Conservation (phyloP, 2,113 vertebrate species). For the Marmota flaviventris region DNA sequence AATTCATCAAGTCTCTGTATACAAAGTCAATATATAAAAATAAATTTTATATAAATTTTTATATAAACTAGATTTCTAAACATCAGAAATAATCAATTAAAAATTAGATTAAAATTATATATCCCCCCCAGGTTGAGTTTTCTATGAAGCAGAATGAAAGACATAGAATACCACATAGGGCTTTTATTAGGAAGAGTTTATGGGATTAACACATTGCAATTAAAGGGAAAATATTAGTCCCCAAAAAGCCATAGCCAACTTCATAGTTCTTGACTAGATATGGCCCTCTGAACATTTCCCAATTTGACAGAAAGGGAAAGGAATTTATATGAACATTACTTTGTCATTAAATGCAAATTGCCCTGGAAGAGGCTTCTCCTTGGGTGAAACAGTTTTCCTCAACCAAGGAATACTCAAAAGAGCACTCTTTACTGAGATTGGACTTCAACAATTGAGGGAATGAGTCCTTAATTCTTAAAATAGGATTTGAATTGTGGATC, state of each 20-base stretch:
- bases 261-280: not conserved
- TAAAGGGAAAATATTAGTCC: not conserved
- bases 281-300: not conserved
- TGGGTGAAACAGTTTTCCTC: conserved; percentile 11
- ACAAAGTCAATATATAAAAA: conserved; percentile 25
- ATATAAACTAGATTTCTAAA: not conserved
- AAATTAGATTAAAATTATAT: not conserved
- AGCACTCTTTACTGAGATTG: not conserved
- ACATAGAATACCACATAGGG: not conserved
- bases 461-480: not conserved
- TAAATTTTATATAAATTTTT: not conserved
- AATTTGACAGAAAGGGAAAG: not conserved
- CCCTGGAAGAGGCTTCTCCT: not conserved
- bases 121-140: not conserved
- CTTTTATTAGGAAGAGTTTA: conserved; percentile 40
- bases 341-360: not conserved
- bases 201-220: not conserved
- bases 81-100: conserved; percentile 15
- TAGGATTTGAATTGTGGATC: not conserved
- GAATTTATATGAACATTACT: not conserved
- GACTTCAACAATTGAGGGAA: not conserved
- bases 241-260: not conserved
- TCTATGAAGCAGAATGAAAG: not conserved
- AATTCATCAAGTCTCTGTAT: not conserved
- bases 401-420: conserved; percentile 21